Percentiles rank a stretch among this genome's conserved stretches.
Evolutionary conservation across 2,113 vertebrate genomes (phyloP).

Genomic region (Melanerpes formicivorus): DNA sequence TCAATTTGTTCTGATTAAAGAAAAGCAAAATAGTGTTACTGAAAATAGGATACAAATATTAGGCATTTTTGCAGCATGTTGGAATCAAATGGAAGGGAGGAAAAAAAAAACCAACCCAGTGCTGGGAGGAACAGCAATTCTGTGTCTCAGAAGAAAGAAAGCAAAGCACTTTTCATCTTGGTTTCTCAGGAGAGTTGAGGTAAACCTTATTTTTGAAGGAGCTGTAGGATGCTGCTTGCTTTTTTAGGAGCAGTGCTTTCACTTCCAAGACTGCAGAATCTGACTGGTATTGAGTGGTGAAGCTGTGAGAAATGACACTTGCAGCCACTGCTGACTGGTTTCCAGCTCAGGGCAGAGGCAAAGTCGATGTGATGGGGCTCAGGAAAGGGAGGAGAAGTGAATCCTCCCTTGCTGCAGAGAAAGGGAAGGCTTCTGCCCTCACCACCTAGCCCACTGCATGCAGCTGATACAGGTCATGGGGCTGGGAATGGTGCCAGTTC

Average conservation of each 20-base stretch:
- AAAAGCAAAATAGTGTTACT: background rate
- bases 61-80: background rate
- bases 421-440: background rate
- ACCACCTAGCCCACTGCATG: accelerated
- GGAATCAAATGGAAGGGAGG: background rate
- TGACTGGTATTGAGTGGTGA: background rate
- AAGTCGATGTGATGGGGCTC: accelerated
- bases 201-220: background rate
- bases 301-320: background rate
- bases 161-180: background rate
- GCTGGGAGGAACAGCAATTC: background rate
- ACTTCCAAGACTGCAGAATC: background rate
- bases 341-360: background rate
- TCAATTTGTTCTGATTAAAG: background rate
- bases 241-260: background rate
- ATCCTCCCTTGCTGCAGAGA: background rate
- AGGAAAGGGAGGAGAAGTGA: background rate
- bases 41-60: conserved; percentile 1
- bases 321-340: background rate
- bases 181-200: background rate
- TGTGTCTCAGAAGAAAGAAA: background rate
- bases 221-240: background rate
- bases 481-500: background rate
- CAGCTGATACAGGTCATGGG: background rate
- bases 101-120: background rate